Conservation (phyloP, 2,888 invertebrate species). For the Alviniconcha strummeri region DNA sequence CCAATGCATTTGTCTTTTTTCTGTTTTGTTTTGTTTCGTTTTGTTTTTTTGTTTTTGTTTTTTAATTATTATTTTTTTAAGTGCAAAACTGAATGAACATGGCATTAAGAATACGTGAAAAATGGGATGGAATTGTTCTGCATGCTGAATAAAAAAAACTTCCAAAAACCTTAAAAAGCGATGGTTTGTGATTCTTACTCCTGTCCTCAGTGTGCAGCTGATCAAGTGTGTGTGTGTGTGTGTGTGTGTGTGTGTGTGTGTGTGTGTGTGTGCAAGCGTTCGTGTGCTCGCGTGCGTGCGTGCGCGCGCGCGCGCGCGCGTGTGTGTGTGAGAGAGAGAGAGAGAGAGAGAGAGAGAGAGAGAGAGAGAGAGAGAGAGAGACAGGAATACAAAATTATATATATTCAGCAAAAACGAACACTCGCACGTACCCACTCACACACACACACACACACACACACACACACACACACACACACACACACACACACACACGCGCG, state of each 20-base stretch:
- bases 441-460: background rate
- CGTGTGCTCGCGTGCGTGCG: background rate
- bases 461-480: background rate
- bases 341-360: background rate
- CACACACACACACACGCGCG: background rate
- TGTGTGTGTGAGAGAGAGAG: conserved; percentile 11
- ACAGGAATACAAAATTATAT: background rate
- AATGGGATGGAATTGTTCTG: background rate
- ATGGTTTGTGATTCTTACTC: background rate
- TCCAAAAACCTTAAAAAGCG: background rate
- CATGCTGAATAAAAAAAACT: conserved; percentile 19
- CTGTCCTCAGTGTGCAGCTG: background rate
- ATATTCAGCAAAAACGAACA: background rate
- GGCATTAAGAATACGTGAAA: background rate
- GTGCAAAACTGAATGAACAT: background rate
- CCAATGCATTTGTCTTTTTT: background rate
- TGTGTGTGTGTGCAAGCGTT: background rate
- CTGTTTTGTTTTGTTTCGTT: background rate
- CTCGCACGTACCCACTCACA: background rate
- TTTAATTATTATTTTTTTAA: background rate
- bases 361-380: background rate
- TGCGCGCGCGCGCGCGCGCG: no score
- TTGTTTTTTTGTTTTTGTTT: background rate
- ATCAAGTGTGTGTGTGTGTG: background rate
- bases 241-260: background rate